Evolutionary conservation across 2,888 invertebrate genomes (phyloP), one percentile per base, ranked within the genome.

Genomic region (Drosophila nigricruria): DNA sequence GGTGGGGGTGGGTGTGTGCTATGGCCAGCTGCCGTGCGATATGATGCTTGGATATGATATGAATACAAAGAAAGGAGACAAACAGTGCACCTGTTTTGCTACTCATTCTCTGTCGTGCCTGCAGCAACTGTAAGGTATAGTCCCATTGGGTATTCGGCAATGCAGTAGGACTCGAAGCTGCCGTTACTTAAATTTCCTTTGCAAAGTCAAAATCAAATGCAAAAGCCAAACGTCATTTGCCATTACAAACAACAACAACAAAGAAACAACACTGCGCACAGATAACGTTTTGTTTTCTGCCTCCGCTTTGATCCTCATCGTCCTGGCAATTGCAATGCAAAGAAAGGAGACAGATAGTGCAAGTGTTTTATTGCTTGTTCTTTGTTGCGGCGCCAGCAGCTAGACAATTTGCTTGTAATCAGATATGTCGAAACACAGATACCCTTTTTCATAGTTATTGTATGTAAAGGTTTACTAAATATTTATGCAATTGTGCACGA

Each of bases 11-110:
- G 14, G 30, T 2, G 27, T 14, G 10, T 38, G 43, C 27, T 23
- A n/a, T 23, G 27, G 16, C 8, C 42, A 45, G 62, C 36, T 56
- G 71, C 58, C 43, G 23, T 43, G 47, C 73, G 75, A 78, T 77
- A 79, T 75, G 75, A 75, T 70, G 30, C 18, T 59, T 50, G 63
- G 45, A 58, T 76, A 52, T 76, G 76, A 76, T 76, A 62, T 79
- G 76, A 64, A 70, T 70, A 56, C 18, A 20, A 32, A 49, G 49
- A 49, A 49, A 32, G 14, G 49, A 49, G 49, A 49, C 49, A 49
- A 49, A 49, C 30, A 30, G 30, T 30, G 34, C 45, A 61, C 1
- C 3, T 12, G 47, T 5, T 12, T 18, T 18, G 30, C 20, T 32
- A 14, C 49, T 20, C 32, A 8, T 20, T 49, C 49, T 49, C 49